phyloP scores from a whole-genome alignment of 2,797 vertebrate genomes.

The Notolepis coatsorum region DNA sequence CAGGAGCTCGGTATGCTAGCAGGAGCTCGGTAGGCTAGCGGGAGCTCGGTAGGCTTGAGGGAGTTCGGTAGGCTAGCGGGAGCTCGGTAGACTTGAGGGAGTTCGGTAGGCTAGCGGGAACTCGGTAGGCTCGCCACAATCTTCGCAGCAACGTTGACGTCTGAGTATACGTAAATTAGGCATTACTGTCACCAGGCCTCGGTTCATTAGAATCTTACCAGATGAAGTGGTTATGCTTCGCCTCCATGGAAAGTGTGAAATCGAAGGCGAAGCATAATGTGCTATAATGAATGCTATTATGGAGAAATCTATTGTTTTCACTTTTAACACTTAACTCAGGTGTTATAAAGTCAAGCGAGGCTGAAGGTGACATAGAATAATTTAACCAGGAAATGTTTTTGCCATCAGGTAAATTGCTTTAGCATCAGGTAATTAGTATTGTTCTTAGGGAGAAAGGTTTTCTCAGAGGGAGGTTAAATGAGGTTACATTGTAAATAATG shows the following conservation, averaged over 20 bases:
- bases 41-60: no score
- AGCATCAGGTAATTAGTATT: constrained; percentile 40
- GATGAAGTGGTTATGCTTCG: constrained; percentile 33
- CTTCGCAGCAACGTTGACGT: no score
- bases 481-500: constrained; percentile 45
- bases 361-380: constrained; percentile 40
- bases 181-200: no score
- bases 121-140: no score
- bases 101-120: no score
- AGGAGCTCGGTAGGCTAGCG: no score
- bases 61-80: no score
- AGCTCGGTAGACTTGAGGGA: no score
- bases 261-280: constrained; percentile 47
- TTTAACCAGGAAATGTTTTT: constrained; percentile 48
- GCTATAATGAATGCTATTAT: constrained; percentile 54
- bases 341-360: constrained; percentile 52
- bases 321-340: constrained; percentile 58
- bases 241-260: constrained; percentile 53
- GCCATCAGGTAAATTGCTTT: constrained; percentile 54
- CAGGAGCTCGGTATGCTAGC: no score
- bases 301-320: constrained; percentile 66
- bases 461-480: constrained; percentile 38
- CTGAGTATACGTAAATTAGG: no score
- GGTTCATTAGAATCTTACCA: no score
- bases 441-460: constrained; percentile 12